Base-by-base conservation (phyloP, 1,140 invertebrate species). In the Holcopasites calliopsidis region DNA sequence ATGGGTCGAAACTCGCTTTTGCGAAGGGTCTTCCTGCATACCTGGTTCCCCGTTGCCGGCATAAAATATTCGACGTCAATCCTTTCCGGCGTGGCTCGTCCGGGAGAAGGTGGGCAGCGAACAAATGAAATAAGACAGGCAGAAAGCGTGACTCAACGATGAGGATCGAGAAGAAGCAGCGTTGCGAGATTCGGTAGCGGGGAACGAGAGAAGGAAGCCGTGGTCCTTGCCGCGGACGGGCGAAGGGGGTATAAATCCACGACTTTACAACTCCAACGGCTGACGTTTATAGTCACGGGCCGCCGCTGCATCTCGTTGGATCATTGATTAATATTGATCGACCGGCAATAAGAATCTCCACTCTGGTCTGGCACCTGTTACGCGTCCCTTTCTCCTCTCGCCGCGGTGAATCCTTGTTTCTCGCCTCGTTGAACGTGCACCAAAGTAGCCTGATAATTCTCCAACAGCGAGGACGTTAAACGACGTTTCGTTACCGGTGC, bases 271-370 rank as follows among this genome's bases (percentile, higher is more conserved):
- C 79, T 77, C 21, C 13, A 21, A 13, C 42, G 64, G 77, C 57
- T 77, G 79, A 82, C 80, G 21, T 81, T 81, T 82, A 82, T 64
- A 49, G 68, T 66, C 65, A 79, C 35, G 49, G 42, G 57, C 54
- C 79, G 76, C n/a, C n/a, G 57, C 69, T 79, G 75, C 74, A 78
- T 82, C 55, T 77, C 70, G 66, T 74, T 71, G 71, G 64, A 82
- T 82, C 72, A 83, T 84, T 77, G 77, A 85, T 80, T 65, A 77
- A 38, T 83, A 86, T 77, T 70, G 74, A 87, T 85, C 73, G 66
- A 57, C 18, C 50, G 44, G 72, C 52, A 76, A 76, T 76, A 61
- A 76, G 21, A 55, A 71, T 79, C 70, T 82, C 54, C 73, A 28
- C 66, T 44, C 64, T 21, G 44, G 76, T 71, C 76, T 71, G 76